These are phyloP conservation scores for Subacronicta megacephala DNA, from an alignment of 2,888 invertebrate genomes.

Conservation along the genomic window DNA sequence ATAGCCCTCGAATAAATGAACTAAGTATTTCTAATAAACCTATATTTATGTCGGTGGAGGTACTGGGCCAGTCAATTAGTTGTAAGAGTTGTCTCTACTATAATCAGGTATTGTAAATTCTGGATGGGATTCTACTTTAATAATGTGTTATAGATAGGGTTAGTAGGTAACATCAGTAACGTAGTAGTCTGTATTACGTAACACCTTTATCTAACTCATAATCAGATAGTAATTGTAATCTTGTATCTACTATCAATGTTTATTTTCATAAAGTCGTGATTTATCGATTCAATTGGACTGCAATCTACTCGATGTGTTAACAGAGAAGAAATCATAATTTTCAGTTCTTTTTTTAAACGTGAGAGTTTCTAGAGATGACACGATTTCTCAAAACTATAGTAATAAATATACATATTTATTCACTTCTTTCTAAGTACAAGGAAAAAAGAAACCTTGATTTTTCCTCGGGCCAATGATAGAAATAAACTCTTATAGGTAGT, in stretches of 20 bases:
- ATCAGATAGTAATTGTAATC: slow-evolving; percentile 13
- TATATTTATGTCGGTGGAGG: slow-evolving; percentile 1
- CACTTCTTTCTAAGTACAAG: no score
- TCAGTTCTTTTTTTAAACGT: no score
- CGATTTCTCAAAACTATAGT: no score
- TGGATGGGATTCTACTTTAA: no score
- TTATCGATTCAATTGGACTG: slow-evolving; percentile 30
- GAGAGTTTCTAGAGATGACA: no score
- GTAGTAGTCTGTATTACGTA: slow-evolving; percentile 10
- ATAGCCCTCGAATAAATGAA: slow-evolving; percentile 23
- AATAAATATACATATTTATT: no score
- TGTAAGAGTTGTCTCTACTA: slow-evolving; percentile 3
- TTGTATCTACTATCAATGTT: slow-evolving; percentile 24
- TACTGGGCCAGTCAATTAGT: not conserved
- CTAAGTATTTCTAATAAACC: slow-evolving; percentile 25
- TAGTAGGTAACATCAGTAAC: slow-evolving; percentile 3
- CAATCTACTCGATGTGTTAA: not conserved
- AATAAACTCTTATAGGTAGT: no score
- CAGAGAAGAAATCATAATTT: not conserved
- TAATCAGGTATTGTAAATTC: no score
- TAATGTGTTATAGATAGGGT: no score
- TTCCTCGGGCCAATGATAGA: no score
- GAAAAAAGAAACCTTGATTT: no score
- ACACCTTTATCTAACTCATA: slow-evolving; percentile 23
- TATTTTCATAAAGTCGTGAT: slow-evolving; percentile 38